phyloP scores from a whole-genome alignment of 2,888 invertebrate genomes.

The Ypsolopha scabrella region DNA sequence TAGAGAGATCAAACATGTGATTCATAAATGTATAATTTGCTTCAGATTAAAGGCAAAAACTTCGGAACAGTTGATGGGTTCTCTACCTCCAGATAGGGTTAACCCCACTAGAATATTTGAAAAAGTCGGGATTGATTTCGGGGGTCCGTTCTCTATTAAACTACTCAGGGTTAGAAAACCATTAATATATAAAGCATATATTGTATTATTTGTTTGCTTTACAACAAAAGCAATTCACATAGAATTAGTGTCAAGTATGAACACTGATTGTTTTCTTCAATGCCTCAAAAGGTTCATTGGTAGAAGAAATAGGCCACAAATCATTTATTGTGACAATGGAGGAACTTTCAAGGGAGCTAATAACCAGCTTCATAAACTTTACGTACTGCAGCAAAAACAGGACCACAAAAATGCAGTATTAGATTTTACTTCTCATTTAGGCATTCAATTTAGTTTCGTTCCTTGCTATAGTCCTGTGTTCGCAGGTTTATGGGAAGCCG shows the following conservation, averaged over 20 bases:
- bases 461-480: conserved; percentile 3
- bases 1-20: conserved; percentile 11
- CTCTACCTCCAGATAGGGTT: conserved; percentile 8
- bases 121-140: conserved; percentile 11
- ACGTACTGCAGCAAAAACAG: neutral
- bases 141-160: conserved; percentile 11
- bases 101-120: conserved; percentile 8
- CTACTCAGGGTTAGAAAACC: conserved; percentile 6
- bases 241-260: conserved; percentile 6
- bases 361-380: neutral
- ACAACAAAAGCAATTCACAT: conserved; percentile 10
- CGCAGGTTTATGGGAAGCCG: conserved; percentile 12
- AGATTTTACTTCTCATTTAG: neutral
- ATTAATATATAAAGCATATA: conserved; percentile 9
- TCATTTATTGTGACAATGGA: conserved; percentile 1
- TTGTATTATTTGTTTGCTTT: conserved; percentile 11
- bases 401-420: conserved; percentile 1
- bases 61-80: conserved; percentile 12
- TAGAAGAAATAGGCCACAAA: neutral
- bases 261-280: neutral
- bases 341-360: neutral
- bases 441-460: conserved; percentile 1
- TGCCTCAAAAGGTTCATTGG: neutral
- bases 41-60: conserved; percentile 11
- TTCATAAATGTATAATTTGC: conserved; percentile 13